Conservation (phyloP, 2,888 invertebrate species). For the Onchidella celtica region DNA sequence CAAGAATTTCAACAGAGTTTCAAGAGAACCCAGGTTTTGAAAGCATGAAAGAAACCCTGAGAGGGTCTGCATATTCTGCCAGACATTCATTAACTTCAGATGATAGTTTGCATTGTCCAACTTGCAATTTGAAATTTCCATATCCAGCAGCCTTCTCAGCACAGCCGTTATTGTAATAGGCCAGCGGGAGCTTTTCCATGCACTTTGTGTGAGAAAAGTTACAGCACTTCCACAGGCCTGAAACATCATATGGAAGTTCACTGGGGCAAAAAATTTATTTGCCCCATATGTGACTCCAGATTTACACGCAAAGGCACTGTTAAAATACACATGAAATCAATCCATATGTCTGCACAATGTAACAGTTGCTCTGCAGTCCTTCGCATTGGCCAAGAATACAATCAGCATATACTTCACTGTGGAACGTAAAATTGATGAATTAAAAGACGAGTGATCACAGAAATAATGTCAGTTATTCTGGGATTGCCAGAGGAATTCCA, state of each 20-base stretch:
- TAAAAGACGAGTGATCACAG: no score
- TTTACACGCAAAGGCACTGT: slow-evolving; percentile 38
- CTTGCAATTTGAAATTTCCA: not conserved
- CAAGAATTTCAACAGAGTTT: no score
- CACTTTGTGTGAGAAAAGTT: slow-evolving; percentile 47
- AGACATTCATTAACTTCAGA: no score
- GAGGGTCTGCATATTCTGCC: no score
- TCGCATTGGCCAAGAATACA: slow-evolving; percentile 32
- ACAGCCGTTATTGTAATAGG: slow-evolving; percentile 7
- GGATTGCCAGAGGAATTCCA: no score
- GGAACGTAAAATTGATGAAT: no score
- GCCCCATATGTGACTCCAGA: slow-evolving; percentile 43
- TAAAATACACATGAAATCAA: slow-evolving; percentile 27
- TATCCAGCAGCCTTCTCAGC: not conserved
- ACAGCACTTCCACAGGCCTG: slow-evolving; percentile 42
- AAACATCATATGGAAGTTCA: slow-evolving; percentile 43
- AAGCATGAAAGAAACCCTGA: no score
- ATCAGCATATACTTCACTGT: slow-evolving; percentile 24
- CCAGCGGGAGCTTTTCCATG: slow-evolving; percentile 30
- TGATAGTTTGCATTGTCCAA: not conserved
- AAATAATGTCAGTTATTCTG: no score
- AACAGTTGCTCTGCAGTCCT: slow-evolving; percentile 15
- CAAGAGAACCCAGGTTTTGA: no score
- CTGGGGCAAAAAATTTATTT: slow-evolving; percentile 35
- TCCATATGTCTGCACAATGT: slow-evolving; percentile 32